phyloP scores from a whole-genome alignment of 2,113 vertebrate genomes.

The Lampris megalopsis region DNA sequence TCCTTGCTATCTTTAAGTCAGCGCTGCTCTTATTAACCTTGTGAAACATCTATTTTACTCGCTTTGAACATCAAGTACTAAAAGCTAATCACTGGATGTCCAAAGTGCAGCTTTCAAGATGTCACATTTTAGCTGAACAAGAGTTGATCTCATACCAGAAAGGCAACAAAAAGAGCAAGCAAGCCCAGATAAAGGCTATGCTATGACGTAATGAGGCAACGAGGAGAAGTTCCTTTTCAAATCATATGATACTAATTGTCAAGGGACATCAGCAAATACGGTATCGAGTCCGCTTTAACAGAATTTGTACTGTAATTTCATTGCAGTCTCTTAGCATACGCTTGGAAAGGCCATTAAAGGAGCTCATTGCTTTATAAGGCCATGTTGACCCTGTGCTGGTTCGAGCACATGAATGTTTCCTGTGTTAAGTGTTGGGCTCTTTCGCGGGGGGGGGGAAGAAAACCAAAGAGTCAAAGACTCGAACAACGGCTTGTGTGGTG shows the following conservation, averaged over 20 bases:
- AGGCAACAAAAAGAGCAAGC: not conserved
- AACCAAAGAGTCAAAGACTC: slow-evolving; percentile 3
- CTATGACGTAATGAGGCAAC: not conserved
- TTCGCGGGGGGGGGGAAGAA: not conserved
- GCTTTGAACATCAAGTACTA: not conserved
- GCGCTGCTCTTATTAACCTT: not conserved
- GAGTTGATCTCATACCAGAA: no score
- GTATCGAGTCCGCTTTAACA: not conserved
- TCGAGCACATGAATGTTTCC: not conserved
- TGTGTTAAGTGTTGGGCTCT: not conserved
- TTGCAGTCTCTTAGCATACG: not conserved
- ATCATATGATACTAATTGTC: not conserved
- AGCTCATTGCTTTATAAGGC: slow-evolving; percentile 36
- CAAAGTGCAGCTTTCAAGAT: slow-evolving; percentile 32
- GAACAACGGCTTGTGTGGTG: not conserved
- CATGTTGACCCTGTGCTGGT: not conserved
- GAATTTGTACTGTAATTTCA: not conserved
- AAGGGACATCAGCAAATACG: not conserved
- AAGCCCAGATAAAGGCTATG: not conserved
- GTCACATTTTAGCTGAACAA: not conserved
- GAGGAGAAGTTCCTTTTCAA: not conserved
- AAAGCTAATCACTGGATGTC: not conserved
- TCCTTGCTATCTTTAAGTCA: no score
- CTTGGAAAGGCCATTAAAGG: not conserved
- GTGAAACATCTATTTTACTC: not conserved